These are phyloP conservation scores for Opisthocomus hoazin DNA, from an alignment of 2,113 vertebrate species.

Conservation along the genomic window DNA sequence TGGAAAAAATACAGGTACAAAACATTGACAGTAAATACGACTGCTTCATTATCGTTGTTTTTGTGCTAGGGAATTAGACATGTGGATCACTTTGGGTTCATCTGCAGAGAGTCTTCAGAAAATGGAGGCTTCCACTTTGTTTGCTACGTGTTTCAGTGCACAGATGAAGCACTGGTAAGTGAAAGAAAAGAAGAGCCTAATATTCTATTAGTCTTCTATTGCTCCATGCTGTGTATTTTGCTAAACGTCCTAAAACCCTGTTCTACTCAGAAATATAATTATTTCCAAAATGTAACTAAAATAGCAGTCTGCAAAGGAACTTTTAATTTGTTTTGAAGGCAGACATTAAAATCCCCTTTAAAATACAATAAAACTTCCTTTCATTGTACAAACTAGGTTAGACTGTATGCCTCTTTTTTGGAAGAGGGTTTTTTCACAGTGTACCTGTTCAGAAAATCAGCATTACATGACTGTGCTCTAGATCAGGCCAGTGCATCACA, in stretches of 20 bases:
- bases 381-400: background rate
- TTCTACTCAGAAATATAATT: background rate
- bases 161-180: constrained; percentile 93
- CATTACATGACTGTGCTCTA: background rate
- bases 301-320: background rate
- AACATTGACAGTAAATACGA: background rate
- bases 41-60: background rate
- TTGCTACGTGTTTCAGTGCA: constrained; percentile 95
- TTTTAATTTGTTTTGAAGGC: background rate
- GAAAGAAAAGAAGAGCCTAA: background rate
- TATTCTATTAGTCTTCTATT: background rate
- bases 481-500: background rate
- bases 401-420: background rate
- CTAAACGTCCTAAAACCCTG: background rate
- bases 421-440: background rate
- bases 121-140: constrained; percentile 90
- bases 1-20: background rate
- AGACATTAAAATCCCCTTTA: background rate
- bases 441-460: background rate
- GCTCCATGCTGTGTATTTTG: background rate
- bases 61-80: constrained; percentile 88
- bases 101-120: constrained; percentile 90
- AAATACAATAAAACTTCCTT: background rate
- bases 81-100: constrained; percentile 98
- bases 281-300: background rate